A percentile compares a stretch with the other conserved stretches of the same genome.
These are phyloP conservation scores for Nannoperca australis DNA, from an alignment of 2,797 vertebrate species.

Conservation along the genomic window DNA sequence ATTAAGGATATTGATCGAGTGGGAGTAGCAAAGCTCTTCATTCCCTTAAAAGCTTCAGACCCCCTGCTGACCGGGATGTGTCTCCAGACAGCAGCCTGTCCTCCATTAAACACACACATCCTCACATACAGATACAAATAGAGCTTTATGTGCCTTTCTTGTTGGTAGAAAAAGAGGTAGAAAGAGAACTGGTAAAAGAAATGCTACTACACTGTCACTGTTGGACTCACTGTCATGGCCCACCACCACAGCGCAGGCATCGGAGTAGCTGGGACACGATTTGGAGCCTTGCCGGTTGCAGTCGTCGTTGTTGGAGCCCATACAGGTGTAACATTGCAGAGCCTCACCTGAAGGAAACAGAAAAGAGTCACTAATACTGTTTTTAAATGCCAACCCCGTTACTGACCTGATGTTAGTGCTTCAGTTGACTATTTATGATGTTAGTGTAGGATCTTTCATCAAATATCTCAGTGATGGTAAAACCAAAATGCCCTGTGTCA, in stretches of 20 bases:
- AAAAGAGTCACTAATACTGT: background rate
- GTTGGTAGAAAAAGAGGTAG: background rate
- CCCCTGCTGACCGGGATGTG: conserved; percentile 57
- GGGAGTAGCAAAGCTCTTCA: conserved; percentile 58
- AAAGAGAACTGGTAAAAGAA: conserved; percentile 17
- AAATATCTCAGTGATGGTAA: conserved; percentile 12
- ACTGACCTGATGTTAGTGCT: background rate
- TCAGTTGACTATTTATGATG: conserved; percentile 4
- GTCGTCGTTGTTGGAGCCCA: conserved; percentile 90
- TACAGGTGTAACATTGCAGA: conserved; percentile 90
- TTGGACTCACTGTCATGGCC: conserved; percentile 90
- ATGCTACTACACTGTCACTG: conserved; percentile 41
- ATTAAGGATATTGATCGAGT: conserved; percentile 62
- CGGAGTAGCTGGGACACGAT: conserved; percentile 88
- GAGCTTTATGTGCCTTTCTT: background rate
- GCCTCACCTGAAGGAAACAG: conserved; percentile 81
- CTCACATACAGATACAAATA: conserved; percentile 13
- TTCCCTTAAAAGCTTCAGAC: conserved; percentile 66
- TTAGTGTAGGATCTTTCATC: background rate
- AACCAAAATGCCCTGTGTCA: background rate
- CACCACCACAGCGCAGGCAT: conserved; percentile 89
- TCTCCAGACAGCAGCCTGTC: conserved; percentile 69
- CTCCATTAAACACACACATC: conserved; percentile 32
- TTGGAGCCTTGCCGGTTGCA: conserved; percentile 92
- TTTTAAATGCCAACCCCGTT: background rate